Base-by-base conservation (phyloP, 1,140 invertebrate genomes). In the Holcopasites calliopsidis region DNA sequence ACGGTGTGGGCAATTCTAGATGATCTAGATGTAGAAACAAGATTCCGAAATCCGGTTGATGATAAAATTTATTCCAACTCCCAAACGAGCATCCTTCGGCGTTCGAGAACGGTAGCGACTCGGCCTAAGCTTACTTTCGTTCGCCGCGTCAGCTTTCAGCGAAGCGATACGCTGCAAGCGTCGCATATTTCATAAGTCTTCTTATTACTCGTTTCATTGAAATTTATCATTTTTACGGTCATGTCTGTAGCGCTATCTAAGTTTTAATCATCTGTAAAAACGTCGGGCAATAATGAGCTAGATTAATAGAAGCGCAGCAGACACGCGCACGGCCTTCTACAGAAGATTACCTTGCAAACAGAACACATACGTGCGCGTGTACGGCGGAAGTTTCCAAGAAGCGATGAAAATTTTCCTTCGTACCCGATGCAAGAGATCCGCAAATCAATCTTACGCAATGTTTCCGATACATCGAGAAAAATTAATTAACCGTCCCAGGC, bases 1-100 rank as follows among this genome's bases (percentile, higher is more conserved):
- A 68, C 23, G 35, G n/a, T n/a, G n/a, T n/a, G n/a, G n/a, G n/a
- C n/a, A n/a, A n/a, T n/a, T n/a, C n/a, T n/a, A n/a, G n/a, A n/a
- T n/a, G n/a, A n/a, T n/a, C n/a, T n/a, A n/a, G 7, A 31, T 18
- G 13, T n/a, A 13, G 13, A 40, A 40, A 40, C 38, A 13, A 40
- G n/a, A 1, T 16, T n/a, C 16, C 10, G 26, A 18, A 1, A 1
- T 3, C 49, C 11, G 78, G 35, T 31, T 8, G 21, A 35, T 44
- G 47, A 62, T 52, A 42, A 23, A 28, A 10, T 52, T 69, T 50
- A 62, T 58, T 33, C 6, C 26, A 52, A 58, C 75, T 79, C 38
- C 65, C 28, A 78, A 78, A 55, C 11, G 23, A 49, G 33, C 44
- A 23, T 77, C 50, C n/a, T 11, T 26, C 42, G 18, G n/a, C 49